phyloP scores from a whole-genome alignment of 1,140 invertebrate species.

The Solen grandis region DNA sequence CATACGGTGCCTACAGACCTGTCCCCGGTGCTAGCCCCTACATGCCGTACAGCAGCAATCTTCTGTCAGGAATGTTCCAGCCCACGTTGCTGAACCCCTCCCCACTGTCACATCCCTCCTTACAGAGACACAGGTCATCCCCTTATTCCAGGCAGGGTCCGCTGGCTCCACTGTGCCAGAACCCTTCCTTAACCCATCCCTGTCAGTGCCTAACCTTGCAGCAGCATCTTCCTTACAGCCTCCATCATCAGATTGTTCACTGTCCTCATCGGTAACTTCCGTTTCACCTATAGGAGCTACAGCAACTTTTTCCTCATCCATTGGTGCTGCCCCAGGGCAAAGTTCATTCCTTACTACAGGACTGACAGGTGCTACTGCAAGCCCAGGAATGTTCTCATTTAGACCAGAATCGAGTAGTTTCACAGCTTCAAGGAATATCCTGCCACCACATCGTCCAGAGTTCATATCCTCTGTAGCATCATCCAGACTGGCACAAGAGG shows the following conservation, averaged over 20 bases:
- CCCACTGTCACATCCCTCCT: slow-evolving; percentile 12
- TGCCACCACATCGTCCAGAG: no score
- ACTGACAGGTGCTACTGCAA: no score
- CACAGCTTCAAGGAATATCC: no score
- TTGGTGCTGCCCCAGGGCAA: slow-evolving; percentile 7
- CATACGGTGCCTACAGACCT: slow-evolving; percentile 26
- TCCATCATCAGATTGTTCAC: no score
- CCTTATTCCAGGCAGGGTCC: no score
- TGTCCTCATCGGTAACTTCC: not conserved
- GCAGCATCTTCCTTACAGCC: no score
- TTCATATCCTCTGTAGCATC: not conserved
- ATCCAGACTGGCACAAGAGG: not conserved
- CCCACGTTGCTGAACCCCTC: not conserved
- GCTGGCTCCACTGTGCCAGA: slow-evolving; percentile 9
- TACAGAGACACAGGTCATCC: not conserved
- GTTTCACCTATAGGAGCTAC: not conserved
- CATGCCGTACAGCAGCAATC: slow-evolving; percentile 25
- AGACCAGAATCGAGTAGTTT: no score
- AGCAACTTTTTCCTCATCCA: not conserved
- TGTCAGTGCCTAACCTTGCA: no score
- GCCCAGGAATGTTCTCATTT: no score
- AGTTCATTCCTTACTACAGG: no score
- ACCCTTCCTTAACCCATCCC: not conserved
- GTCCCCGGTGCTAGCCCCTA: slow-evolving; percentile 40
- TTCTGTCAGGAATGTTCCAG: slow-evolving; percentile 29